Percentiles rank a stretch among this genome's conserved stretches.
Conservation (phyloP, 2,888 invertebrate species). For the Sylvicola fuscatus region DNA sequence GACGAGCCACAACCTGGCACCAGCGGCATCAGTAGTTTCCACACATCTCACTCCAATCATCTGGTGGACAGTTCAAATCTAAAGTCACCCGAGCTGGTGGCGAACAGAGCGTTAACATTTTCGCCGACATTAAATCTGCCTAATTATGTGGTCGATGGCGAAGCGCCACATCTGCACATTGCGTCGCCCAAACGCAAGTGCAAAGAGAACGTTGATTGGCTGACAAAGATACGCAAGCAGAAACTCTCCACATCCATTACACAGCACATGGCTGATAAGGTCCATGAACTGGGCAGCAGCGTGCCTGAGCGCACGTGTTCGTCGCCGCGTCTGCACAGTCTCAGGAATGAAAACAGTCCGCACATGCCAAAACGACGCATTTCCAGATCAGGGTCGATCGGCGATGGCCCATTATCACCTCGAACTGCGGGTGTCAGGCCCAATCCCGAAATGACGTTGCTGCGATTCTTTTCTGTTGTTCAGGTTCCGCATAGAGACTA, state of each 20-base stretch:
- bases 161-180: conserved; percentile 49
- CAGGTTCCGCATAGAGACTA: background rate
- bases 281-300: background rate
- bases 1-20: background rate
- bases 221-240: conserved; percentile 40
- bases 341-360: conserved; percentile 6
- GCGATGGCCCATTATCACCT: background rate
- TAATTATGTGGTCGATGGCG: conserved; percentile 53
- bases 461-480: conserved; percentile 18
- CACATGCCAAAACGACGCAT: conserved; percentile 14
- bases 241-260: conserved; percentile 19
- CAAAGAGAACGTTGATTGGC: conserved; percentile 47
- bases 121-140: conserved; percentile 54
- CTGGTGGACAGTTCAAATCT: conserved; percentile 15
- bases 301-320: conserved; percentile 5
- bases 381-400: conserved; percentile 10
- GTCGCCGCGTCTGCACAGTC: conserved; percentile 20
- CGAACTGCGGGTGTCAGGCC: conserved; percentile 12
- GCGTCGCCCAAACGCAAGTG: conserved; percentile 46
- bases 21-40: background rate
- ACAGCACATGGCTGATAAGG: background rate
- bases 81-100: conserved; percentile 6
- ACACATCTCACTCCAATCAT: conserved; percentile 2
- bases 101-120: conserved; percentile 11
- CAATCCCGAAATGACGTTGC: conserved; percentile 21